phyloP scores from a whole-genome alignment of 1,140 invertebrate species.

The Tachypleus tridentatus region DNA sequence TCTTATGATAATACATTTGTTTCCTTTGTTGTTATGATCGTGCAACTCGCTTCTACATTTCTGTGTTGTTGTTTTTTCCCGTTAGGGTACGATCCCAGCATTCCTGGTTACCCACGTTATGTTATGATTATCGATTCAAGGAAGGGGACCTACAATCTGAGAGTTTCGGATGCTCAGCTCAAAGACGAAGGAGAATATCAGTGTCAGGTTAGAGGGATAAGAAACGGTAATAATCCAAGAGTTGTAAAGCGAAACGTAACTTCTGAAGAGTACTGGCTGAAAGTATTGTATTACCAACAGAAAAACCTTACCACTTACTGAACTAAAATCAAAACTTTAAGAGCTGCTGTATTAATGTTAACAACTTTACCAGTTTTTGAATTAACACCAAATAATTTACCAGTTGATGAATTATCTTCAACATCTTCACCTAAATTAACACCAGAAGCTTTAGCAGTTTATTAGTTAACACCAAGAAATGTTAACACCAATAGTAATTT shows the following conservation, averaged over 20 bases:
- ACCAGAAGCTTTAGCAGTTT: too few species aligned
- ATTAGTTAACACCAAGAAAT: too few species aligned
- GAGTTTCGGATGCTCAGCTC: constrained; percentile 64
- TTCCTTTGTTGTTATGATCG: too few species aligned
- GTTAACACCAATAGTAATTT: too few species aligned
- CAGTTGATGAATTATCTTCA: too few species aligned
- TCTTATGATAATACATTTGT: too few species aligned
- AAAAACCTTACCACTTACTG: not conserved
- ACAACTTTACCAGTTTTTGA: too few species aligned
- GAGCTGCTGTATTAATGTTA: not conserved
- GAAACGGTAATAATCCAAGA: not conserved
- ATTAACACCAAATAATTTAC: too few species aligned
- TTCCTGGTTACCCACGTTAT: constrained; percentile 73
- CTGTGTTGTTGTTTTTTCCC: not conserved
- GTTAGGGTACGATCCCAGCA: constrained; percentile 62
- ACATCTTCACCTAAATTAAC: too few species aligned
- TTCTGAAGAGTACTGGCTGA: not conserved
- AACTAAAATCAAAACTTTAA: not conserved
- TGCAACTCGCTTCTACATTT: too few species aligned
- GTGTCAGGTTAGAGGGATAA: constrained; percentile 56
- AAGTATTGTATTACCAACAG: constrained; percentile 4
- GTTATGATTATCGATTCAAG: constrained; percentile 64
- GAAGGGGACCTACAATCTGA: constrained; percentile 68
- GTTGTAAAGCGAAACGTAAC: not conserved
- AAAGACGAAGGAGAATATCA: constrained; percentile 83